Evolutionary conservation across 2,113 vertebrate species (phyloP).

Genomic region (Cyprinodon variegatus): DNA sequence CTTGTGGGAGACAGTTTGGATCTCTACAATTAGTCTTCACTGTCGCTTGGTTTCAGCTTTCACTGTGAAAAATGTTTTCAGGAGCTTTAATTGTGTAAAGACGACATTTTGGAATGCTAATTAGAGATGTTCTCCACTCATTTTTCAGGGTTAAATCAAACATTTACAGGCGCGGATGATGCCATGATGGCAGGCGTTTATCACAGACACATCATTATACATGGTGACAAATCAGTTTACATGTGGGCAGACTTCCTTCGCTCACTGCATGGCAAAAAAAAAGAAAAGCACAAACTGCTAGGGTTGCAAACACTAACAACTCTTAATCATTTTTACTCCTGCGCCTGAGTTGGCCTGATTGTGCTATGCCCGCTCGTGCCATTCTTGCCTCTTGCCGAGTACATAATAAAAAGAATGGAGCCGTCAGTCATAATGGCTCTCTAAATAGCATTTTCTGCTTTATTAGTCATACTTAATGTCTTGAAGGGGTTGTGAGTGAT

Average conservation of each 20-base stretch:
- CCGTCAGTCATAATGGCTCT: conserved; percentile 79
- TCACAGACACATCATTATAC: conserved; percentile 59
- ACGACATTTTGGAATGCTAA: conserved; percentile 67
- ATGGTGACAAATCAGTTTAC: conserved; percentile 63
- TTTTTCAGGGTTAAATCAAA: conserved; percentile 64
- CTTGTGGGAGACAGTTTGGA: conserved; percentile 59
- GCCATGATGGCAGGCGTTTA: conserved; percentile 46
- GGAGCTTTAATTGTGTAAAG: conserved; percentile 67
- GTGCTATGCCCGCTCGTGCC: conserved; percentile 49
- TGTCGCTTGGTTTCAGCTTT: conserved; percentile 66
- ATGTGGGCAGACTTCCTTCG: conserved; percentile 53
- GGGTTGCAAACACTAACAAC: conserved; percentile 65
- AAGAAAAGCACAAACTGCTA: conserved; percentile 54
- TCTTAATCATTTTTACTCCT: conserved; percentile 68
- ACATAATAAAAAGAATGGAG: conserved; percentile 76
- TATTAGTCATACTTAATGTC: conserved; percentile 84
- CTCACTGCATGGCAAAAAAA: conserved; percentile 42
- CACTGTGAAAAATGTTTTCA: conserved; percentile 65
- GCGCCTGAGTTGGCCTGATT: conserved; percentile 45
- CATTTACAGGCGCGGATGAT: conserved; percentile 36
- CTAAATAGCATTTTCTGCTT: conserved; percentile 84
- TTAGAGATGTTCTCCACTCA: conserved; percentile 51
- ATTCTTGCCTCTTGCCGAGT: conserved; percentile 57
- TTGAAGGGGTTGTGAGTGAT: conserved; percentile 76
- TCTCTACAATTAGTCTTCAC: conserved; percentile 64